Evolutionary conservation across 1,140 invertebrate genomes (phyloP).

Genomic region (Trichonephila clavata): DNA sequence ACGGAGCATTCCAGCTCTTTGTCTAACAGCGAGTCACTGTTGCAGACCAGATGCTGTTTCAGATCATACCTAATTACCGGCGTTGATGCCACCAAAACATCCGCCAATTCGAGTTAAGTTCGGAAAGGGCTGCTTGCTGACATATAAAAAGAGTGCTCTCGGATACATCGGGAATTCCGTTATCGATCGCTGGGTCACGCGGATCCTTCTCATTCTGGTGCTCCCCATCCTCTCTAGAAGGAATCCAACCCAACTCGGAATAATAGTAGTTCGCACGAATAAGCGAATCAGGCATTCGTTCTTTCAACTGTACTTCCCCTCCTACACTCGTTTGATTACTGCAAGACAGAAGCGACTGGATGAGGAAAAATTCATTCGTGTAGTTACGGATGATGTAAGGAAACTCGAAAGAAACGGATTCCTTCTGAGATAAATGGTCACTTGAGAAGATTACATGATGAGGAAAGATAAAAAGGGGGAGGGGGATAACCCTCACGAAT

Average conservation of each 20-base stretch:
- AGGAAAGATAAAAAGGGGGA: background rate
- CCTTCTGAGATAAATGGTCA: conserved; percentile 27
- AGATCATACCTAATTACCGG: conserved; percentile 22
- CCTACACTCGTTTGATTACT: conserved; percentile 3
- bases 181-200: conserved; percentile 13
- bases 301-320: background rate
- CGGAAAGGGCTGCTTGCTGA: background rate
- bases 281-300: conserved; percentile 27
- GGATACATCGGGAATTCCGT: conserved; percentile 5
- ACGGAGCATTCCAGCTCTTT: background rate
- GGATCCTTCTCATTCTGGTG: background rate
- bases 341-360: conserved; percentile 9
- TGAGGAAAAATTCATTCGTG: conserved; percentile 28
- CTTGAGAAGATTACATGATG: conserved; percentile 24
- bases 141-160: conserved; percentile 24
- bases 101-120: conserved; percentile 26
- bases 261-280: conserved; percentile 20
- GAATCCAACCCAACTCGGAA: conserved; percentile 11
- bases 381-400: conserved; percentile 29
- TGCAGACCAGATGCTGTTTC: conserved; percentile 7
- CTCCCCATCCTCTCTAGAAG: conserved; percentile 14
- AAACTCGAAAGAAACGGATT: background rate
- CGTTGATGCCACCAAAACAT: conserved; percentile 18
- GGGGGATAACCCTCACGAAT: background rate
- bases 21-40: background rate